Evolutionary conservation across 1,140 invertebrate genomes (phyloP), one percentile per base, ranked within the genome.

Genomic region (Danaus melanippus): DNA sequence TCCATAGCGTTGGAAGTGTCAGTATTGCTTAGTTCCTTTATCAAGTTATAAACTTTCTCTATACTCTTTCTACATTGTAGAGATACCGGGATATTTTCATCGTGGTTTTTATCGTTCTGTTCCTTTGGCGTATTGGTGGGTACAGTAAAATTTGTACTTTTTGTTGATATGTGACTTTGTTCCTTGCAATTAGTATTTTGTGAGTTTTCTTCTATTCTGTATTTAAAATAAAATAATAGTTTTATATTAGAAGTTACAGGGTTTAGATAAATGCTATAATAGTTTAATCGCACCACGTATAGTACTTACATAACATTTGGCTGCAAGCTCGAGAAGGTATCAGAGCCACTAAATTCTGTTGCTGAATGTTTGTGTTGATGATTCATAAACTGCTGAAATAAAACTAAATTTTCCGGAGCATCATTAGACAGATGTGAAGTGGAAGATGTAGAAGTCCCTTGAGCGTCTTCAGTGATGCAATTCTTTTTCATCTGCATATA

Each of bases 41-140:
- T 79, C 21, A 86, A 67, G 58, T 72, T 58, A 54, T 84, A 86
- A 52, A 86, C 69, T 70, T 84, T 78, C 50, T 78, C 71, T 42
- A 86, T 82, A 58, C 78, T 82, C 62, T 73, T 76, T 58, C 71
- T 74, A 52, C 77, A 84, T 59, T 83, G 72, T 0, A 73, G 47
- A 39, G 71, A 52, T 17, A 62, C 44, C 0, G 49, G 32, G 8
- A 42, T 68, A 72, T 61, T 70, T 66, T 4, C 9, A 12, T 54
- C 46, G 9, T 47, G 44, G 45, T 39, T 41, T 49, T 40, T 15
- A 21, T 50, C 47, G 40, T 56, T 53, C 42, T 57, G 46, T 45
- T 51, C 46, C 43, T 58, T 71, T 10, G 67, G 72, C 10, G 58
- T 61, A 60, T 74, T 69, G 42, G 56, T 42, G 5, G 69, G 65